Evolutionary conservation across 2,113 vertebrate genomes (phyloP).

Genomic region (rat (Rattus norvegicus)): GRCr8 NC_086019.1:175529501-175530000

Average conservation of each 20-base stretch:
- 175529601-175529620: background rate
- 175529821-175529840: background rate
- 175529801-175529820: background rate
- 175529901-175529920: constrained; percentile 7
- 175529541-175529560: background rate
- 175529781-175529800: background rate
- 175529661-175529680: background rate
- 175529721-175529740: background rate
- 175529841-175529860: constrained; percentile 11
- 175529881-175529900: constrained; percentile 28
- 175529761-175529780: background rate
- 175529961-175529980: background rate
- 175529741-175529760: background rate
- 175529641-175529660: background rate
- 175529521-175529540: constrained; percentile 11
- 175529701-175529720: background rate
- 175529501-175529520: background rate
- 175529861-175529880: background rate
- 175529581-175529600: background rate
- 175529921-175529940: background rate
- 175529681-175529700: background rate
- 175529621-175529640: too few species aligned
- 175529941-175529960: background rate
- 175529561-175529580: background rate
- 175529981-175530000: constrained; percentile 76